Base-by-base conservation (phyloP, 1,140 invertebrate genomes). In the Monomorium pharaonis region DNA sequence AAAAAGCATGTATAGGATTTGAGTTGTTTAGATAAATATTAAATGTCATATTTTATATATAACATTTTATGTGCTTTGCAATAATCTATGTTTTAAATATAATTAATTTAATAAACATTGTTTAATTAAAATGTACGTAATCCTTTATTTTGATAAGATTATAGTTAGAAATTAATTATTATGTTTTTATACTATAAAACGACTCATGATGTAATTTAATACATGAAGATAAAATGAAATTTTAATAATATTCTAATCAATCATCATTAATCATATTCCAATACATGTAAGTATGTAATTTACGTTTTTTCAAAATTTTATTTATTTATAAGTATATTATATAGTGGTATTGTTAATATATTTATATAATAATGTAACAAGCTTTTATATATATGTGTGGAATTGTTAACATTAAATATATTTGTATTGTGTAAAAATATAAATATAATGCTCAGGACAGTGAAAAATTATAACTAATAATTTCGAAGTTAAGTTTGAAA, bases 171-270 rank as follows among this genome's bases (percentile, higher is more conserved):
- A n/a, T 7, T 6, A 42, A 63, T 37, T 65, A 4, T 65, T 42
- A 6, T 4, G n/a, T 65, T 42, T 30, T 33, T 63, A 18, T 63
- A 42, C 37, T 65, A 21, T 37, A 65, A 65, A 21, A 62, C 10
- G 7, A 60, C 18, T 30, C 1, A 18, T 63, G 24, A 58, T 62
- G 3, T 65, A 42, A 42, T 37, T n/a, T 65, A 65, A 65, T 65
- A 42, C 42, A 12, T 21, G 6, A 37, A 21, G 3, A 65, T 65
- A 18, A 33, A 37, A 33, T 37, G 10, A 27, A 12, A n/a, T 63
- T 63, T n/a, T 63, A n/a, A 62, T 30, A 62, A 63, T 63, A 18
- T 63, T 63, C 18, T 63, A 63, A 63, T 63, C 16, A 63, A 33
- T 63, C 30, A 30, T 60, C 56, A 63, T 63, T 63, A 27, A n/a